Base-by-base conservation (phyloP, 2,888 invertebrate genomes). In the Vannuccia rotundouncinata region DNA sequence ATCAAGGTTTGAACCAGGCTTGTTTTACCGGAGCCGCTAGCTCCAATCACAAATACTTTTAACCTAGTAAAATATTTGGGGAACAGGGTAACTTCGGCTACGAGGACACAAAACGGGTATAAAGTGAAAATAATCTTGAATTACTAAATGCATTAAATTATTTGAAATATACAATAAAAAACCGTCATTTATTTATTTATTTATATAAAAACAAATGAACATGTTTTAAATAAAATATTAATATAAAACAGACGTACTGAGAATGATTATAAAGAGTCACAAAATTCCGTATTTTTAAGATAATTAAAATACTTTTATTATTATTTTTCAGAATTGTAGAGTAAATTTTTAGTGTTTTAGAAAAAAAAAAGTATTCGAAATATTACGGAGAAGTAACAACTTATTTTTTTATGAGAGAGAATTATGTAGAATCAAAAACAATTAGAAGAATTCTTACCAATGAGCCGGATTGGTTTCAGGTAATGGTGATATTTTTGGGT, bases 401-500 rank as follows among this genome's bases (percentile, higher is more conserved):
- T n/a, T n/a, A n/a, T n/a, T n/a, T n/a, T n/a, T n/a, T n/a, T n/a
- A n/a, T n/a, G n/a, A n/a, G n/a, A n/a, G n/a, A n/a, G n/a, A n/a
- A n/a, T n/a, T n/a, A n/a, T n/a, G n/a, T n/a, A n/a, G n/a, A n/a
- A n/a, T n/a, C n/a, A n/a, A n/a, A n/a, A n/a, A n/a, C n/a, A n/a
- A n/a, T n/a, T n/a, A n/a, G n/a, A n/a, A n/a, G 66, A 22, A 22
- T 66, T 66, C 66, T 66, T 66, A 66, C 66, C 66, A 66, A 66
- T 66, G 66, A 13, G 66, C 66, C 25, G 66, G 5, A 66, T 66
- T 66, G 25, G 22, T 66, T 66, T 66, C 66, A 5, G 66, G 2
- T 66, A 27, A n/a, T 22, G 66, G 25, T 22, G 66, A 66, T 22
- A 66, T 5, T 66, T 66, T 66, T 66, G 66, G 66, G 25, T 66